Evolutionary conservation across 2,113 vertebrate species (phyloP).

Genomic region (Micronisus gabar): DNA sequence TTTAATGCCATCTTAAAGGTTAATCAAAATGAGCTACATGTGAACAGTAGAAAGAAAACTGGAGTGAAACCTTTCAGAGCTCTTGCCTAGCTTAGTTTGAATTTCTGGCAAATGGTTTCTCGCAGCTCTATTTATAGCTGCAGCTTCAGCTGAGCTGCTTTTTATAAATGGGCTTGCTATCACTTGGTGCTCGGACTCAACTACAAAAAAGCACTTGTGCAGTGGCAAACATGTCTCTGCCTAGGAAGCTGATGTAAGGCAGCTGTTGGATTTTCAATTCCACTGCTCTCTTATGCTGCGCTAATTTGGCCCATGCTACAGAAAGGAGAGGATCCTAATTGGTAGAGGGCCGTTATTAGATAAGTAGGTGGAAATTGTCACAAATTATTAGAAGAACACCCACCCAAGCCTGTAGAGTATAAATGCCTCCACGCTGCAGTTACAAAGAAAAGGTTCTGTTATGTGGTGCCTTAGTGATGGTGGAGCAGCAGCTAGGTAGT

Average conservation of each 20-base stretch:
- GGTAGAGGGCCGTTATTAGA: background rate
- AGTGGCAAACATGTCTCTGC: background rate
- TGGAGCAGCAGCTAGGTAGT: background rate
- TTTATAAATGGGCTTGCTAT: background rate
- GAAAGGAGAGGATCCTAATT: background rate
- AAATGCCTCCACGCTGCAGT: background rate
- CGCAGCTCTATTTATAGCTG: background rate
- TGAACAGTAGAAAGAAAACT: background rate
- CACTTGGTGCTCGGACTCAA: background rate
- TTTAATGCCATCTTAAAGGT: background rate
- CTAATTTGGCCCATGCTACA: background rate
- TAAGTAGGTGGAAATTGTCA: conserved; percentile 25
- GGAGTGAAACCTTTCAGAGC: background rate
- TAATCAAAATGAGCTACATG: background rate
- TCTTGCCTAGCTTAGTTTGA: background rate
- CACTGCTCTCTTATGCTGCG: rapidly evolving
- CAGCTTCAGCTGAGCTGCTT: conserved; percentile 12
- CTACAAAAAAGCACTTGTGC: background rate
- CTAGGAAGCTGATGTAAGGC: background rate
- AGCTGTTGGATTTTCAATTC: background rate
- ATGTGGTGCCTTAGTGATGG: background rate
- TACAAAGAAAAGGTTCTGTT: background rate
- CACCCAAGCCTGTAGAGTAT: background rate
- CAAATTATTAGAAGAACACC: background rate
- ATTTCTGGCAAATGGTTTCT: background rate